Percentiles rank a stretch among this genome's conserved stretches.
These are phyloP conservation scores for Drosophila leontia DNA, from an alignment of 1,140 invertebrate genomes.

Conservation along the genomic window DNA sequence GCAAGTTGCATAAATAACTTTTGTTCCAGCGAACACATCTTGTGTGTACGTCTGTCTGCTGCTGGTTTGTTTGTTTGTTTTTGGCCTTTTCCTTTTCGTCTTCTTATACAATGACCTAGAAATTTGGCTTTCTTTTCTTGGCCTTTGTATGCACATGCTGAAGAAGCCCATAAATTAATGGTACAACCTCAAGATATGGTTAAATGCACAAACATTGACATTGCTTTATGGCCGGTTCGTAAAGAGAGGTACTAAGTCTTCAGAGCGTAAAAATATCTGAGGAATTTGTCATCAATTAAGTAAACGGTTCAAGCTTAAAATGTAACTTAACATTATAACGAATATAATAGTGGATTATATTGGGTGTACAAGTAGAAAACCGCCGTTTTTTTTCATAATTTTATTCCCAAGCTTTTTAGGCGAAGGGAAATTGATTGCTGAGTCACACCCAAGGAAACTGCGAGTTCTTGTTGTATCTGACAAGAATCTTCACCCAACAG, in stretches of 20 bases:
- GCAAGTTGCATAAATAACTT: conserved; percentile 73
- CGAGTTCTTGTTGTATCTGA: too few relatives aligned
- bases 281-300: conserved; percentile 21
- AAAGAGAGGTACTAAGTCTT: conserved; percentile 1
- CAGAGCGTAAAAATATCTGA: not conserved
- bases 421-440: too few relatives aligned
- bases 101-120: conserved; percentile 72
- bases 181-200: conserved; percentile 40
- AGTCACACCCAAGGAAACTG: too few relatives aligned
- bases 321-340: too few relatives aligned
- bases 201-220: conserved; percentile 38
- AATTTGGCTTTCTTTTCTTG: conserved; percentile 71
- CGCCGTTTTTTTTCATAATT: too few relatives aligned
- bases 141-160: conserved; percentile 55
- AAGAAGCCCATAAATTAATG: conserved; percentile 56
- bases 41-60: conserved; percentile 13
- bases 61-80: conserved; percentile 39
- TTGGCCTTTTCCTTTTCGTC: conserved; percentile 39
- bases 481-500: too few relatives aligned
- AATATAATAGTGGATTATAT: too few relatives aligned
- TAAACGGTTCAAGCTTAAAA: not conserved
- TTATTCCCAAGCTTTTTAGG: too few relatives aligned
- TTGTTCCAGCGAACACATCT: conserved; percentile 49
- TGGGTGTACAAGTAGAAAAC: too few relatives aligned
- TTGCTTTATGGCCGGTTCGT: conserved; percentile 33